Evolutionary conservation across 92 coral and sea anemone genomes (phyloP), one percentile per base, ranked within the genome.

Genomic region (Parazoanthus swiftii): DNA sequence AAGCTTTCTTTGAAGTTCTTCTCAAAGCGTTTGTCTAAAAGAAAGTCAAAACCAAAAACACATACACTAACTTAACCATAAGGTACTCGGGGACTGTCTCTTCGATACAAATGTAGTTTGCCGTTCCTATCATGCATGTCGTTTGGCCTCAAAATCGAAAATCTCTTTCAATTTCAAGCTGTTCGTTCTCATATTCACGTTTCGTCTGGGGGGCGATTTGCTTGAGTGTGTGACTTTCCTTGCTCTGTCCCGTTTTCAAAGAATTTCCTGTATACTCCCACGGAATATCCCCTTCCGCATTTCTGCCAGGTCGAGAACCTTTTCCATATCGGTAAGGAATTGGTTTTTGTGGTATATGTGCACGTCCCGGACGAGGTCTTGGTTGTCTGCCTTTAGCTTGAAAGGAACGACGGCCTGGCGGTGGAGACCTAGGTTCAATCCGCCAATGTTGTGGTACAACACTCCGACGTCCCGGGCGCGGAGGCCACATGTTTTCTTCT

Each of bases 201-300:
- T 84, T 84, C 26, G 59, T 50, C 77, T 70, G 63, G 0, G 87
- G 87, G 5, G 87, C 87, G 39, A 84, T 21, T 72, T 84, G 59
- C 59, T 46, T 71, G 7, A 84, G 77, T 5, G 87, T 84, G 65
- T 84, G 87, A 29, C 87, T 84, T 71, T 84, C 87, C 14, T 70
- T 72, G 65, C 65, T 84, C 37, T 84, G 78, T 20, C 87, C 87
- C 9, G 35, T 84, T 71, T 71, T 74, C 65, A 84, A 54, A 43
- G 87, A 84, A 58, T 44, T 70, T 16, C 87, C 87, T 72, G 87
- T 70, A 50, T 84, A 84, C 75, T 29, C 87, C 87, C 87, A 84
- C 4, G 87, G 87, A 11, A 84, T 33, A 71, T 84, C 87, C 26
- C 74, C 87, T 51, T 84, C 87, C 26, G 87, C 65, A n/a, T 84